Percentiles rank a stretch among this genome's conserved stretches.
These are phyloP conservation scores for Tenualosa thibaudeaui DNA, from an alignment of 2,797 vertebrate species.

Conservation along the genomic window DNA sequence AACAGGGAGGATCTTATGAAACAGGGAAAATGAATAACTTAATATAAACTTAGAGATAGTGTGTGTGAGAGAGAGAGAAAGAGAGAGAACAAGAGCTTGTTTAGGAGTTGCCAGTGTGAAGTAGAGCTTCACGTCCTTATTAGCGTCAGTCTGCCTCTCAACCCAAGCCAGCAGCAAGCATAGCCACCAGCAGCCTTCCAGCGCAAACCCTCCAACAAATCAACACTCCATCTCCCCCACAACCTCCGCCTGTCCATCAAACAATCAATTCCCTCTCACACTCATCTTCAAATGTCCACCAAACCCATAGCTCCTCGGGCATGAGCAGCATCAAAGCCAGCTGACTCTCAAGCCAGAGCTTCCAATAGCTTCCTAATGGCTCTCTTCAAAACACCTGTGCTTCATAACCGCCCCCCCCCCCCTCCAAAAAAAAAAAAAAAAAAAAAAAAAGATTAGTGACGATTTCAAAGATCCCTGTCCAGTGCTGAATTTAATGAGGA, in stretches of 20 bases:
- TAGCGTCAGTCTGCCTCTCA: conserved; percentile 49
- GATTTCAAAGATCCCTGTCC: not conserved
- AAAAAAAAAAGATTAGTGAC: not conserved
- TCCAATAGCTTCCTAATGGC: not conserved
- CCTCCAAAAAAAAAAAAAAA: no score
- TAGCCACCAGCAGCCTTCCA: conserved; percentile 18
- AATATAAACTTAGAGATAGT: not conserved
- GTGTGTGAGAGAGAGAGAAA: not conserved
- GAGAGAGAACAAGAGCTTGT: conserved; percentile 24
- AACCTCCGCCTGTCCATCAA: not conserved
- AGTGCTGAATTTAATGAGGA: not conserved
- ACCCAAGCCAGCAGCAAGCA: conserved; percentile 24
- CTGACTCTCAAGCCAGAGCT: not conserved
- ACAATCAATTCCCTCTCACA: not conserved
- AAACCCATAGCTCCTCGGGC: not conserved
- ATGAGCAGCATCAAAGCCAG: not conserved
- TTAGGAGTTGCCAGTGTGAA: conserved; percentile 29
- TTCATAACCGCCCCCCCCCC: no score
- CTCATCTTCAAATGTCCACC: not conserved
- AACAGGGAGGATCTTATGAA: not conserved
- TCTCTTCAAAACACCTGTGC: not conserved
- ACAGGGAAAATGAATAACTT: not conserved
- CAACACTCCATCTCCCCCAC: not conserved
- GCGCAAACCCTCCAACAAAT: conserved; percentile 30
- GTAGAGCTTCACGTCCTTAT: conserved; percentile 42